Evolutionary conservation across 2,113 vertebrate species (phyloP), one percentile per base, ranked within the genome.

Genomic region (Periophthalmus modestus): DNA sequence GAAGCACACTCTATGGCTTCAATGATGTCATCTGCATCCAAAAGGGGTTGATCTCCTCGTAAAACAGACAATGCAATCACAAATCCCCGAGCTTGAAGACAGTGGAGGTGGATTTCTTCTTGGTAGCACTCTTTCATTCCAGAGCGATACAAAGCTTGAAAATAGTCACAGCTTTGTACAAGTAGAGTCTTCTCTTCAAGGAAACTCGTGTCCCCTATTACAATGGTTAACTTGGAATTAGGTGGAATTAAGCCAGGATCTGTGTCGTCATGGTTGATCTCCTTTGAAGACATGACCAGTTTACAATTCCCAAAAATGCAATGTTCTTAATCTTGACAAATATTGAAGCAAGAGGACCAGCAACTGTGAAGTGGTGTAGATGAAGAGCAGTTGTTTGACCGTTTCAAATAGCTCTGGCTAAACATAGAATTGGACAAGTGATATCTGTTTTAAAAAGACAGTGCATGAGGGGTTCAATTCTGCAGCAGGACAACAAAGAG

Each of bases 121-220:
- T 95, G 94, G 0, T 81, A 89, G 81, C 95, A 94, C 82, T 97
- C 96, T 68, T 77, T 91, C 96, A 98, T 98, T 77, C 96, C 96
- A 0, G 96, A 98, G 68, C 94, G 95, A 87, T 95, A 98, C 23
- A 98, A 93, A 47, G 95, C 96, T 4, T 87, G 92, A 92, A 98
- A 98, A 76, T 96, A 98, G 72, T 94, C 96, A 3, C 95, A 95
- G 83, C 92, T 93, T 79, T 93, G 91, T 66, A 94, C 87, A 62
- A 97, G 88, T 66, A 95, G 48, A 5, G 55, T 62, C 77, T 91
- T 96, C 50, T 96, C 95, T 14, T 94, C 94, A 0, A 82, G 89
- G 84, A 98, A 98, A 0, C 77, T 87, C 18, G 89, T 85, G 36
- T 89, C 93, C 71, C 92, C 95, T 61, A 97, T 93, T 39, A 92